Evolutionary conservation across 2,797 vertebrate species (phyloP).

Genomic region (Alectoris magna): DNA sequence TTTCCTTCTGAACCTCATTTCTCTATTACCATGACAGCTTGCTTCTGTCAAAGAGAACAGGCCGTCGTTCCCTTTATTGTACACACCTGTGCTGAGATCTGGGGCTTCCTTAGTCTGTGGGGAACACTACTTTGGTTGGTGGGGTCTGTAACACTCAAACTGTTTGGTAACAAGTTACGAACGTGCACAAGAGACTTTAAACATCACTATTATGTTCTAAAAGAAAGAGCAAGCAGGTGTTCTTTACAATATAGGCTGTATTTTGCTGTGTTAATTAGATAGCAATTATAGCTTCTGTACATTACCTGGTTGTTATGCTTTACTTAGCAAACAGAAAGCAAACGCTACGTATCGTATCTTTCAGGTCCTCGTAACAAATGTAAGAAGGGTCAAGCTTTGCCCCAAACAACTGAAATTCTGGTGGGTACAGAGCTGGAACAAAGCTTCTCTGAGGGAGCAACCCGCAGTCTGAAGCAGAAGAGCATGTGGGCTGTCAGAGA

Average conservation of each 20-base stretch:
- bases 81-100: background rate
- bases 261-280: background rate
- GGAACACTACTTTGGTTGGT: background rate
- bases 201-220: background rate
- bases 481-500: background rate
- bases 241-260: background rate
- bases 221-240: background rate
- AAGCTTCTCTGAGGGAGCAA: background rate
- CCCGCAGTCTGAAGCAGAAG: background rate
- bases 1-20: conserved; percentile 39
- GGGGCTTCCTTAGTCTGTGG: background rate
- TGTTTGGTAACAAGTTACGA: background rate
- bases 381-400: background rate
- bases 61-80: background rate
- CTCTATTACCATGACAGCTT: conserved; percentile 46
- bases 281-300: background rate
- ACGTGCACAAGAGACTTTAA: conserved; percentile 3
- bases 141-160: background rate
- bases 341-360: background rate
- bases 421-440: background rate
- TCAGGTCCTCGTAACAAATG: background rate
- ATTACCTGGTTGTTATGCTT: background rate
- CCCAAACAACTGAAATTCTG: background rate
- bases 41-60: conserved; percentile 44
- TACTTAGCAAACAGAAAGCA: background rate